Evolutionary conservation across 2,113 vertebrate genomes (phyloP).

Genomic region (Gymnobelideus leadbeateri): DNA sequence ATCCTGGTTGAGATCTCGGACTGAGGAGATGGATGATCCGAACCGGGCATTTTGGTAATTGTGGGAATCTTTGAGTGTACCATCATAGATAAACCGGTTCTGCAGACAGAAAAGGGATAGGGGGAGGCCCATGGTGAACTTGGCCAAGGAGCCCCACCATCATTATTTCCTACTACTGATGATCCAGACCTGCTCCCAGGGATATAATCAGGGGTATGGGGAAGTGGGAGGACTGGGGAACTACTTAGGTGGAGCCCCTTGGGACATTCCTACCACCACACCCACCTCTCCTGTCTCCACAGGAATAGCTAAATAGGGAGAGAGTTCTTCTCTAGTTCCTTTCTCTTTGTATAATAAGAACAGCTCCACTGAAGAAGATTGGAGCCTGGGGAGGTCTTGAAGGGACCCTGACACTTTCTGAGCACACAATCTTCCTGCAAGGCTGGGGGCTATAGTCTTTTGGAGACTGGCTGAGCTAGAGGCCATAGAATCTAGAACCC

Average conservation of each 20-base stretch:
- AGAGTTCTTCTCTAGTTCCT: neutral
- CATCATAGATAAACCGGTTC: conserved; percentile 88
- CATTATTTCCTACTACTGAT: neutral
- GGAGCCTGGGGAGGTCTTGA: neutral
- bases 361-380: neutral
- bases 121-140: neutral
- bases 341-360: neutral
- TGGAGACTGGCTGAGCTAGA: neutral
- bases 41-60: conserved; percentile 95
- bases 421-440: neutral
- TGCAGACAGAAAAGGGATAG: conserved; percentile 68
- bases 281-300: neutral
- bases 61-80: conserved; percentile 88
- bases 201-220: neutral
- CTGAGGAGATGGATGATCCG: conserved; percentile 91
- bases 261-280: accelerated
- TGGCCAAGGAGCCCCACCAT: neutral
- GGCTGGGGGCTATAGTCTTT: neutral
- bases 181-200: neutral
- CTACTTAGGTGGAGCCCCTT: neutral
- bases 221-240: neutral
- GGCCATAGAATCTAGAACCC: neutral
- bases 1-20: conserved; percentile 95
- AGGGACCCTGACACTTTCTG: neutral
- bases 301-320: no score